Evolutionary conservation across 2,888 invertebrate species (phyloP), one percentile per base, ranked within the genome.

Genomic region (Cheilosia vulpina): DNA sequence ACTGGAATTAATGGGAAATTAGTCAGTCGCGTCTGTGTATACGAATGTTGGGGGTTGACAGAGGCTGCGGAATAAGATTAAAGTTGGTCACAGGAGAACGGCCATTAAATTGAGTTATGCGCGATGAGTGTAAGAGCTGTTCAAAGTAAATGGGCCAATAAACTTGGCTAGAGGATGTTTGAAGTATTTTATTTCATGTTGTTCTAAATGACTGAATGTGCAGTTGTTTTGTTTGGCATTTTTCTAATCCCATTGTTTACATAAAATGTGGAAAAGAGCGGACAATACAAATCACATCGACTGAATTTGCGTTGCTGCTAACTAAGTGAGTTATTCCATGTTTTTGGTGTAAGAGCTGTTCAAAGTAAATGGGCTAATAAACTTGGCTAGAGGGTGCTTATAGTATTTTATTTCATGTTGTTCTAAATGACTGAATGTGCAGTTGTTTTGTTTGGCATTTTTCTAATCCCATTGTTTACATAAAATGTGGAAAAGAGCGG

Each of bases 1-100:
- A 68, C 45, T 62, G 52, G 38, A 84, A 69, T 68, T 66, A 79
- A 79, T 80, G 69, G 19, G 55, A 19, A n/a, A 47, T 71, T 57
- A 41, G 55, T 31, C 19, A 47, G 57, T 52, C n/a, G 19, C 24
- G 45, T 38, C 19, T 41, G 27, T 9, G 9, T 45, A 60, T 9
- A 2, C 2, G 47, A 50, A 24, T 50, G 2, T 17, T 19, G 50
- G 34, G 34, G 34, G 41, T 38, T 47, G 17, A 47, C 17, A 17
- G 34, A 3, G 57, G 38, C 47, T 34, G 45, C 21, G 24, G 47
- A 19, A 21, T 52, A 27, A 13, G 19, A 38, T 60, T 60, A 60
- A 71, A 45, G 34, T 19, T 15, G 58, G 21, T 50, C 15, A 11
- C 13, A 17, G 3, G 31, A 71, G 41, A n/a, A 9, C 0, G 17